phyloP scores from a whole-genome alignment of 2,888 invertebrate genomes.

The Meiosimyza platycephala region DNA sequence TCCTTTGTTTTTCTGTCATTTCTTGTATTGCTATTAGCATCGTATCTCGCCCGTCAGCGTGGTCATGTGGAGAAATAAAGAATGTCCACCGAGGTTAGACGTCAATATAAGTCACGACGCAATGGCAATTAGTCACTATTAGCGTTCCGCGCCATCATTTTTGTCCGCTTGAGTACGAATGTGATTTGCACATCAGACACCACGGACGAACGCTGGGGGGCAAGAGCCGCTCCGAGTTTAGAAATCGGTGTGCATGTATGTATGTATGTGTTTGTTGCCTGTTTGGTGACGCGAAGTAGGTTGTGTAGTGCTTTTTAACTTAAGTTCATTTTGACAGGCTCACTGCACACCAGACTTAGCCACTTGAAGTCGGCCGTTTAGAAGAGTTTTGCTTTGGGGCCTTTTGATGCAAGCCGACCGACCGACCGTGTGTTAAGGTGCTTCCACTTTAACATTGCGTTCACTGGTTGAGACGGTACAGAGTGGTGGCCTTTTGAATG shows the following conservation, averaged over 20 bases:
- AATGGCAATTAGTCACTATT: conserved; percentile 46
- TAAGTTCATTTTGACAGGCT: background rate
- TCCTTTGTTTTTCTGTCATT: background rate
- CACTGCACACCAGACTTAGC: background rate
- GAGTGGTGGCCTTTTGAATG: background rate
- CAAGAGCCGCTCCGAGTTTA: no score
- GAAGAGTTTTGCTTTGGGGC: conserved; percentile 5
- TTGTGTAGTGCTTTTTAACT: background rate
- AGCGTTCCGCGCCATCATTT: conserved; percentile 41
- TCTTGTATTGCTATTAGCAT: no score
- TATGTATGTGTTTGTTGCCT: no score
- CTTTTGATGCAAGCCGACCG: conserved; percentile 20
- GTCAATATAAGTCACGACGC: conserved; percentile 43
- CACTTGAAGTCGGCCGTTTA: conserved; percentile 2
- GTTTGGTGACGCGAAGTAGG: no score
- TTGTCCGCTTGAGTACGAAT: background rate
- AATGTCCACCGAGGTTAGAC: conserved; percentile 24
- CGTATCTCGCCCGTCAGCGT: background rate
- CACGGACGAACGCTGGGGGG: background rate
- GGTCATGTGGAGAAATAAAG: conserved; percentile 13
- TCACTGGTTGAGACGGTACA: background rate
- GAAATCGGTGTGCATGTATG: no score
- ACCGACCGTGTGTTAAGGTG: conserved; percentile 6
- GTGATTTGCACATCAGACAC: conserved; percentile 1
- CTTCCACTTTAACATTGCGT: background rate